These are phyloP conservation scores for Edolisoma coerulescens DNA, from an alignment of 2,113 vertebrate species.

Conservation along the genomic window DNA sequence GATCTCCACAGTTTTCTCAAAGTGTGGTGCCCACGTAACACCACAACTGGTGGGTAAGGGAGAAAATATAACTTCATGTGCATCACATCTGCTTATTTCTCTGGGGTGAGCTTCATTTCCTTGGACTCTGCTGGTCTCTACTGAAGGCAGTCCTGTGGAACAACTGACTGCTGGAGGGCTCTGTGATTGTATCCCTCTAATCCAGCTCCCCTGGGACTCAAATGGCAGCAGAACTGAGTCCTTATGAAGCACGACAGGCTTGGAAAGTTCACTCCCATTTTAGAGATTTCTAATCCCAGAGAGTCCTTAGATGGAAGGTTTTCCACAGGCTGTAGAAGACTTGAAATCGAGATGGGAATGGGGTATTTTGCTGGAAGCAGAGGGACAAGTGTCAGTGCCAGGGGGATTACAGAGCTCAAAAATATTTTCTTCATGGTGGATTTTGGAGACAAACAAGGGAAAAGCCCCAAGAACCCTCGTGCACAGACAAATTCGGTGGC, in stretches of 20 bases:
- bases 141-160: background rate
- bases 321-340: background rate
- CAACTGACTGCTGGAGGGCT: background rate
- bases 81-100: background rate
- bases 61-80: background rate
- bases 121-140: background rate
- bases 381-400: background rate
- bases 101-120: background rate
- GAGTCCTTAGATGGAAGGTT: slow-evolving; percentile 1
- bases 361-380: background rate
- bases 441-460: background rate
- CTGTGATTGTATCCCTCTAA: background rate
- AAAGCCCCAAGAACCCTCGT: background rate
- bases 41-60: background rate
- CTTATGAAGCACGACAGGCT: background rate
- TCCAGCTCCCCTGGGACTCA: background rate
- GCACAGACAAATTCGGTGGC: background rate
- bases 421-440: background rate
- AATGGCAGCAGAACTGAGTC: background rate
- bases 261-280: background rate
- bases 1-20: background rate
- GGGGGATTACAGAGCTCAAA: background rate
- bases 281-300: slow-evolving; percentile 5
- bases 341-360: background rate
- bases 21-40: background rate